Evolutionary conservation across 1,140 invertebrate species (phyloP), one percentile per base, ranked within the genome.

Genomic region (Dolichoris vasculosae): DNA sequence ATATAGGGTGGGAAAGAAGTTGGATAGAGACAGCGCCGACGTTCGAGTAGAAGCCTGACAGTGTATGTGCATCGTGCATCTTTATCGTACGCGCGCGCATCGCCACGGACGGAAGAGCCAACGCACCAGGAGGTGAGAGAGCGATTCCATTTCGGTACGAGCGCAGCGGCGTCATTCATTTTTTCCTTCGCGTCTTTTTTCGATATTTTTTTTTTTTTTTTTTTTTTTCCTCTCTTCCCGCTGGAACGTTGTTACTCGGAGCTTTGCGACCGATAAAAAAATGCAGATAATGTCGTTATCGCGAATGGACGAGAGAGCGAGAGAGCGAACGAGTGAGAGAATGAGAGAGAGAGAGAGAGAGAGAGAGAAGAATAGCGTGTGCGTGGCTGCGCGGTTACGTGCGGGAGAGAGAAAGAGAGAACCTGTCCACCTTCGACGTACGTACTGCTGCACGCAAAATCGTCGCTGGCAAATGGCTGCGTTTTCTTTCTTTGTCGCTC

Each of bases 401-500:
- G 55, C 13, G 59, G 4, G n/a, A 67, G 40, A 64, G 59, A 81
- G 38, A 17, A 20, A 69, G 9, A 13, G 40, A 67, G 79, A 81
- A 81, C 79, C 79, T 81, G 79, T 63, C 77, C 63, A 81, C 64
- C 80, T 82, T 71, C 67, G 32, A 23, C 63, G 30, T 76, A 23
- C 63, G 30, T 76, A 77, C 51, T 77, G 69, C 81, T 75, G 73
- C 82, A 83, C 71, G 82, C 82, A 32, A 83, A 83, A 83, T 78
- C 82, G 59, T 84, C 75, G 73, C 63, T 59, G 71, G 79, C 82
- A 82, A 82, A 83, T 83, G 73, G 81, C 76, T 86, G 80, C 80
- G 75, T 71, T 83, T 59, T 75, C 82, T 63, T 35, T 55, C 77
- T 43, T 9, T 83, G 76, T 80, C 76, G 71, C 67, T 80, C 77